These are phyloP conservation scores for Lamellibrachia luymesi DNA, from an alignment of 1,140 invertebrate species.

Conservation along the genomic window DNA sequence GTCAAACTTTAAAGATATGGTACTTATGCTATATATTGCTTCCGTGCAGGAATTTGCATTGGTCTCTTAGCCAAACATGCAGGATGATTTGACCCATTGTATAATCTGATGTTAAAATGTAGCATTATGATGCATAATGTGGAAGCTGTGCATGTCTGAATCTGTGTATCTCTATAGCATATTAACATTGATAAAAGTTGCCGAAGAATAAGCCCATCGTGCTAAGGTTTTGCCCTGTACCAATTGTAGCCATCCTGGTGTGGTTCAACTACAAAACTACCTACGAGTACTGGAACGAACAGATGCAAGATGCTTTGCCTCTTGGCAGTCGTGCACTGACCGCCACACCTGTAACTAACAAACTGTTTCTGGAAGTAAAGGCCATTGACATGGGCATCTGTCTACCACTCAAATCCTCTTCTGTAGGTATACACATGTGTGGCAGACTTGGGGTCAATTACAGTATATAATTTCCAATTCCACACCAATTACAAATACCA, in stretches of 20 bases:
- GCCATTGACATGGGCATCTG: constrained; percentile 97
- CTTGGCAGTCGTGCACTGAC: constrained; percentile 57
- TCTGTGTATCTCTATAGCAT: no score
- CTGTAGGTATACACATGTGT: neutral
- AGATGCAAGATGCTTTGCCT: constrained; percentile 65
- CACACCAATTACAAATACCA: no score
- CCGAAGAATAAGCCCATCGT: neutral
- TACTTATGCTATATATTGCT: neutral
- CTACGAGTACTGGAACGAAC: constrained; percentile 98
- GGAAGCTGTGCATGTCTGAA: no score
- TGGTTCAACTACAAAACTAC: constrained; percentile 99
- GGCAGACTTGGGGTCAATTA: no score
- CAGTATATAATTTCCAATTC: no score
- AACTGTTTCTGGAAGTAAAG: constrained; percentile 88
- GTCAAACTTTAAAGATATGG: neutral
- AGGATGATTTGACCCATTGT: no score
- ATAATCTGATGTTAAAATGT: no score
- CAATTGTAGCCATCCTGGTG: constrained; percentile 77
- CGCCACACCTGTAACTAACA: constrained; percentile 75
- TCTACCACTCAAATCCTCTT: constrained; percentile 77
- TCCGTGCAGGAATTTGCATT: no score
- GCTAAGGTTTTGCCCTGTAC: neutral
- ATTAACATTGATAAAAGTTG: no score
- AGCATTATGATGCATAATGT: no score
- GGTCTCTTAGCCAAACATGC: no score